These are phyloP conservation scores for Montifringilla adamsi DNA, from an alignment of 2,113 vertebrate species.

Conservation along the genomic window DNA sequence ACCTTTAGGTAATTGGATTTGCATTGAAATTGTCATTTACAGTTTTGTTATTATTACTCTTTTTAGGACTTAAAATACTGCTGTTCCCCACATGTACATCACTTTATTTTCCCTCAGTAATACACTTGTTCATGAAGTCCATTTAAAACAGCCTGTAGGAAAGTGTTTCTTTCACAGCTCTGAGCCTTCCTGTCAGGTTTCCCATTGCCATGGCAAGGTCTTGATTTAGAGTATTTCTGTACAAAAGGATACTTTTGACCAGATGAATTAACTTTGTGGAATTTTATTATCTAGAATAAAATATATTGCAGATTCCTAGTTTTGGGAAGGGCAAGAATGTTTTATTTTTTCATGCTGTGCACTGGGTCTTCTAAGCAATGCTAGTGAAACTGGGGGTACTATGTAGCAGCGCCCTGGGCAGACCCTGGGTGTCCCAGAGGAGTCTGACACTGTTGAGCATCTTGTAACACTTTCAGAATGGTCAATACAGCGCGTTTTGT, in stretches of 20 bases:
- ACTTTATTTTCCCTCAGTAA: background rate
- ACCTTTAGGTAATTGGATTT: background rate
- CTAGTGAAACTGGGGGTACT: background rate
- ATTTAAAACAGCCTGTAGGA: conserved; percentile 10
- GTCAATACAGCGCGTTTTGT: background rate
- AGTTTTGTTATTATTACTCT: background rate
- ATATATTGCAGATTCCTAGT: conserved; percentile 46
- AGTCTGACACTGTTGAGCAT: conserved; percentile 16
- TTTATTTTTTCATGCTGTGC: conserved; percentile 49
- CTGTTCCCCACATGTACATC: background rate
- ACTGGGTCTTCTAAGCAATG: conserved; percentile 60
- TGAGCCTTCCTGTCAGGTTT: conserved; percentile 9
- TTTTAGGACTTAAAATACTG: background rate
- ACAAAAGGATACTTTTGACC: conserved; percentile 57
- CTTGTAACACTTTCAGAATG: background rate
- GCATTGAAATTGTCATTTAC: background rate
- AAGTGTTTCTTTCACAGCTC: conserved; percentile 1
- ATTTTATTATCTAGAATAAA: conserved; percentile 46
- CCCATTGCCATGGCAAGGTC: conserved; percentile 53
- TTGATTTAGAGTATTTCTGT: conserved; percentile 50
- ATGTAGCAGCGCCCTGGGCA: conserved; percentile 55
- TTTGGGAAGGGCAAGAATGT: conserved; percentile 58
- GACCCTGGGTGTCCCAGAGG: background rate
- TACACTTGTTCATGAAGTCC: conserved; percentile 8
- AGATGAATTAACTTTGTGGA: conserved; percentile 49